phyloP scores from a whole-genome alignment of 2,888 invertebrate genomes.

The Synanthedon tipuliformis region DNA sequence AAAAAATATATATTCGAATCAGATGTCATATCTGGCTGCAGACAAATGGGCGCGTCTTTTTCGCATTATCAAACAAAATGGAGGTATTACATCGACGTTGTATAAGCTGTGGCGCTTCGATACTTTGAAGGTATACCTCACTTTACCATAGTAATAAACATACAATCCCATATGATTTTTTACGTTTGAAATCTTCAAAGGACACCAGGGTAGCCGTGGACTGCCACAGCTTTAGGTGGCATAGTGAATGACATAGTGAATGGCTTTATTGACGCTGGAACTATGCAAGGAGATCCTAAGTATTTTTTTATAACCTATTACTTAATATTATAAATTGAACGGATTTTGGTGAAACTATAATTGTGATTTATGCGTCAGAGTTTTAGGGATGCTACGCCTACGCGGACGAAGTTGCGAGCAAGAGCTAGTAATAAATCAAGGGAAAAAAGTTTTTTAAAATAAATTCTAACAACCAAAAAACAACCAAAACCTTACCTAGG shows the following conservation, averaged over 20 bases:
- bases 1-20: background rate
- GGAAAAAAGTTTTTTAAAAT: too few relatives aligned
- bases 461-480: too few relatives aligned
- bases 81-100: conserved; percentile 61
- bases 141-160: conserved; percentile 65
- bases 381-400: too few relatives aligned
- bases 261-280: background rate
- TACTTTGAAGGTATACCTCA: conserved; percentile 42
- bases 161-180: conserved; percentile 33
- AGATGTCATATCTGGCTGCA: conserved; percentile 64
- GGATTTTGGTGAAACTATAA: background rate
- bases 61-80: conserved; percentile 74
- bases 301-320: too few relatives aligned
- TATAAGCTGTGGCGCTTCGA: conserved; percentile 41
- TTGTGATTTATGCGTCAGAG: background rate
- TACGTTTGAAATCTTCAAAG: too few relatives aligned
- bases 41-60: conserved; percentile 73
- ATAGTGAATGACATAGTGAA: background rate
- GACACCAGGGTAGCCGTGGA: too few relatives aligned
- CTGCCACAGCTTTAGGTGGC: too few relatives aligned
- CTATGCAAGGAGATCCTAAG: background rate
- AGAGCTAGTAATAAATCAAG: too few relatives aligned
- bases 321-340: too few relatives aligned
- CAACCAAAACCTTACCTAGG: too few relatives aligned
- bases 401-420: too few relatives aligned